Evolutionary conservation across 2,888 invertebrate species (phyloP), one percentile per base, ranked within the genome.

Genomic region (Campoplex capitator): DNA sequence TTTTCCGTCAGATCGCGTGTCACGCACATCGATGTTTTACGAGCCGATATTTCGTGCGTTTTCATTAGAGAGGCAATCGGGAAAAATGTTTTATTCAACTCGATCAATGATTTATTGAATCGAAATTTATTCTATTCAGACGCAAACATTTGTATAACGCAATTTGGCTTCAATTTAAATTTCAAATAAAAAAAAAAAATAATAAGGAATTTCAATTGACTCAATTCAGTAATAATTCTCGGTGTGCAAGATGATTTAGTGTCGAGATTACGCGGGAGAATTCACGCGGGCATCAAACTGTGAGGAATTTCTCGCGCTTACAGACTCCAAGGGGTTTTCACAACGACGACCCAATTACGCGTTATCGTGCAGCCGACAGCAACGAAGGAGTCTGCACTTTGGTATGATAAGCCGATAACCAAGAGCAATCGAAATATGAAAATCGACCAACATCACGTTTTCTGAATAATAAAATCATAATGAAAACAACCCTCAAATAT

Each of bases 261-360:
- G 23, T 54, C 68, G 56, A 56, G 78, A 78, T 78, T 78, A 78
- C 42, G 68, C 35, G 68, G 48, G 67, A 54, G 67, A 77, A 77
- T 56, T 78, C 78, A 68, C 78, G 68, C 54, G 67, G 68, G 68
- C 78, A 51, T 78, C 68, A 78, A 70, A 78, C 78, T 78, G 78
- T 70, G 78, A 78, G 78, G 68, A 78, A 78, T 78, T 78, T 78
- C 78, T 78, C 68, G 68, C 68, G 78, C 78, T 78, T 54, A 42
- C 78, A 70, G 68, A 28, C 68, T 70, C 78, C 42, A 42, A 78
- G 68, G 62, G 56, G 73, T 81, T 79, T 81, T 83, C 76, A 80
- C 80, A 76, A 81, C 74, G 77, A 78, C 87, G 87, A 84, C 84
- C 87, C 78, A 84, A 87, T 87, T 87, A 82, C 74, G 74, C 81